Evolutionary conservation across 2,797 vertebrate genomes (phyloP).

Genomic region (Thunnus albacares): DNA sequence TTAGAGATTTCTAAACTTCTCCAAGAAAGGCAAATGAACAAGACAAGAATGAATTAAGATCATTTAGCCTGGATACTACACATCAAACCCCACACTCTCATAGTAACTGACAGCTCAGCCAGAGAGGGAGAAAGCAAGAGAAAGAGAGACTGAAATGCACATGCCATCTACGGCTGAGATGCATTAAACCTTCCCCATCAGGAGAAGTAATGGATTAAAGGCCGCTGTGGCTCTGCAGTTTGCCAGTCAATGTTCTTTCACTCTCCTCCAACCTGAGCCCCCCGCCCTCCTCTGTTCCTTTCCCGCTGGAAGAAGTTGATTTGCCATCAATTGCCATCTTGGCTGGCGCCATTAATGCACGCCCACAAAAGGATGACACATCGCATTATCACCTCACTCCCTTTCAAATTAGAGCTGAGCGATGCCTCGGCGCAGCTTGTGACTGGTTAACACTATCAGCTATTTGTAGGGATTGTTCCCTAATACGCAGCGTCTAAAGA

Average conservation of each 20-base stretch:
- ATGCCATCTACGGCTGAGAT: slow-evolving; percentile 86
- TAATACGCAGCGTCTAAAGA: slow-evolving; percentile 92
- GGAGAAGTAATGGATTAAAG: slow-evolving; percentile 94
- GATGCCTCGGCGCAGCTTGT: slow-evolving; percentile 90
- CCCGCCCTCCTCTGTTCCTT: slow-evolving; percentile 55
- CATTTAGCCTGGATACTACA: slow-evolving; percentile 50
- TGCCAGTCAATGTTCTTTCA: slow-evolving; percentile 92
- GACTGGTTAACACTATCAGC: slow-evolving; percentile 91
- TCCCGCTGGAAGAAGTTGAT: slow-evolving; percentile 91
- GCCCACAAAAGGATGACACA: slow-evolving; percentile 92
- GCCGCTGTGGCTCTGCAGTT: slow-evolving; percentile 89
- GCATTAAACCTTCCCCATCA: slow-evolving; percentile 93
- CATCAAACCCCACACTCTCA: slow-evolving; percentile 71
- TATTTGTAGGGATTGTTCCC: slow-evolving; percentile 89
- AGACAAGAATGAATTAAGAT: slow-evolving; percentile 72
- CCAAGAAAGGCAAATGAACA: slow-evolving; percentile 41
- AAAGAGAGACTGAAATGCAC: slow-evolving; percentile 69
- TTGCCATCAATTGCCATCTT: slow-evolving; percentile 90
- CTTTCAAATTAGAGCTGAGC: slow-evolving; percentile 94
- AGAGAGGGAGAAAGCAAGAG: slow-evolving; percentile 19
- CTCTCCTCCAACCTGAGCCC: slow-evolving; percentile 80
- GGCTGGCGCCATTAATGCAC: slow-evolving; percentile 94
- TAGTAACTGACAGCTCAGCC: slow-evolving; percentile 74
- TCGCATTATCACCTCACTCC: slow-evolving; percentile 92
- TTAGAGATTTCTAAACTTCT: background rate